phyloP scores from a whole-genome alignment of 2,113 vertebrate genomes.

The Prolemur simus region DNA sequence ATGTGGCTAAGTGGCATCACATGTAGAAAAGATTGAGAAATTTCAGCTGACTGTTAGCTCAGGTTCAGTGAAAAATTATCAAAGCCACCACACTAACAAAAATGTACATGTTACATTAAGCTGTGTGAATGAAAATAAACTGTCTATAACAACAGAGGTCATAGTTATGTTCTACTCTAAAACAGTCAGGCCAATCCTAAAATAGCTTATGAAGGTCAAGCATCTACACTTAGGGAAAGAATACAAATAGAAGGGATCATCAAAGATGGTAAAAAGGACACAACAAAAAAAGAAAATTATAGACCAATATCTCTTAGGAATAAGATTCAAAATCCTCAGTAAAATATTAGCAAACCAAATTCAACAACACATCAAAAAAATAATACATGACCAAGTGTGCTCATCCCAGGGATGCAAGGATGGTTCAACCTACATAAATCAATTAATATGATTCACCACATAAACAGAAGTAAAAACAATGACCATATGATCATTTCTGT shows the following conservation, averaged over 20 bases:
- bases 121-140: neutral
- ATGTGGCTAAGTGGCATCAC: neutral
- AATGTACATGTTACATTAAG: neutral
- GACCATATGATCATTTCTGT: too few relatives aligned
- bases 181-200: neutral
- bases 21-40: neutral
- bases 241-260: neutral
- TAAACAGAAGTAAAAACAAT: too few relatives aligned
- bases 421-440: too few relatives aligned
- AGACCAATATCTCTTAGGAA: too few relatives aligned
- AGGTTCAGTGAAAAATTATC: neutral
- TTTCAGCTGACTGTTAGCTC: neutral
- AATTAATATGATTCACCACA: too few relatives aligned
- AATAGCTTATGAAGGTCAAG: neutral
- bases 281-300: too few relatives aligned
- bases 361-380: too few relatives aligned
- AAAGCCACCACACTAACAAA: neutral
- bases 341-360: too few relatives aligned
- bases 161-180: neutral
- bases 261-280: neutral
- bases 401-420: too few relatives aligned
- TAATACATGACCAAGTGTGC: too few relatives aligned
- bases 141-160: neutral
- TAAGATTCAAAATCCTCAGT: too few relatives aligned
- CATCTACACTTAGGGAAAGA: neutral